Evolutionary conservation across 1,140 invertebrate species (phyloP), one percentile per base, ranked within the genome.

Genomic region (Mamestra configurata): DNA sequence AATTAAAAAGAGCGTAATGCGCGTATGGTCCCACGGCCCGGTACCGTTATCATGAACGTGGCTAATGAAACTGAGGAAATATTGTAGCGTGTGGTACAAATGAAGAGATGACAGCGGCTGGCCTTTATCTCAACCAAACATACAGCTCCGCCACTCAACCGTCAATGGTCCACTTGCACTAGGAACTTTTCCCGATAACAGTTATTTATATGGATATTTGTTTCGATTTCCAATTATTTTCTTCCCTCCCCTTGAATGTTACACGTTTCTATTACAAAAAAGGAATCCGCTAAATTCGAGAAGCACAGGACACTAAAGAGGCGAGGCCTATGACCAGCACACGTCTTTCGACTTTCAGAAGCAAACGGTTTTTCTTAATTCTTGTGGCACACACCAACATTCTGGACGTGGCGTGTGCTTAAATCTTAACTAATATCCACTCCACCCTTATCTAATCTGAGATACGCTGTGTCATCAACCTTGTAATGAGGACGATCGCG

Each of bases 41-140:
- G 31, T 77, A 82, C 81, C 81, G 81, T 82, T 82, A 82, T 80
- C 75, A 43, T 51, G 31, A 76, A 83, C 31, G 73, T 35, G 35
- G 49, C 57, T 80, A 79, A 80, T 83, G 82, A 78, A 80, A 80
- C 64, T 78, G 40, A 79, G 79, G 79, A 83, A 83, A 80, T 79
- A 77, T 57, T 75, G 61, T 71, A 66, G 46, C 13, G 13, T 18
- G 51, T 79, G 72, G 77, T 20, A 7, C 37, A 77, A 76, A 22
- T 24, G 20, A 79, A 18, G 31, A 40, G 15, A 64, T 40, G 10
- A 27, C n/a, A 76, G 72, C 55, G 55, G 8, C 15, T 53, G 8
- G 5, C n/a, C n/a, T n/a, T n/a, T n/a, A n/a, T n/a, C n/a, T n/a
- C n/a, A n/a, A n/a, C n/a, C n/a, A n/a, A n/a, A n/a, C n/a, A n/a